A percentile compares a stretch with the other conserved stretches of the same genome.
Conservation (phyloP, 2,797 vertebrate genomes). For the Silurus lanzhouensis region DNA sequence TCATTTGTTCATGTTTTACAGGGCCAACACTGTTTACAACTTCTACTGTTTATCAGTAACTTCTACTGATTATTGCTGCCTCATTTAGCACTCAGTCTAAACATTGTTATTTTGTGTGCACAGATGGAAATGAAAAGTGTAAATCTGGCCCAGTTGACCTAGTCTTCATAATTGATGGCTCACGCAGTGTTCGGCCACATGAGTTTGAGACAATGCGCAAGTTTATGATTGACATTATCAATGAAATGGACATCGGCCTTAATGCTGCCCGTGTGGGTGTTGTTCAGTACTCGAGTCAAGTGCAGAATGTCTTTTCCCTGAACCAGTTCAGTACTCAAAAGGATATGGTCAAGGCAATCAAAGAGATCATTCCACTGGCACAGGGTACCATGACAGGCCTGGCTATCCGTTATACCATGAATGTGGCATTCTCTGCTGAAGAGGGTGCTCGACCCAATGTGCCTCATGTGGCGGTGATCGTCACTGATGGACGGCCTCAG, state of each 20-base stretch:
- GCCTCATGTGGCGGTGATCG: conserved; percentile 87
- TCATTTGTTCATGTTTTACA: background rate
- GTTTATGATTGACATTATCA: conserved; percentile 92
- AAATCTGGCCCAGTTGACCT: conserved; percentile 89
- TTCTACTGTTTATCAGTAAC: background rate
- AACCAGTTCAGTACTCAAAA: conserved; percentile 76
- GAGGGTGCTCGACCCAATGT: conserved; percentile 86
- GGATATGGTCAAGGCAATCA: conserved; percentile 88
- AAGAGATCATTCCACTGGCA: conserved; percentile 86
- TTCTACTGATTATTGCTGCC: background rate
- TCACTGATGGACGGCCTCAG: conserved; percentile 94
- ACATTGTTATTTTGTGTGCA: background rate
- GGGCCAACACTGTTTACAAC: background rate
- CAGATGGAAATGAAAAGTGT: conserved; percentile 79
- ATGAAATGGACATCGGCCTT: conserved; percentile 83
- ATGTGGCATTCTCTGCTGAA: conserved; percentile 82
- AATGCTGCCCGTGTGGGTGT: conserved; percentile 87
- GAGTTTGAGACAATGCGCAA: conserved; percentile 96
- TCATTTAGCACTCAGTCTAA: background rate
- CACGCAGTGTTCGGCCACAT: conserved; percentile 91
- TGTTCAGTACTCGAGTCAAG: conserved; percentile 97
- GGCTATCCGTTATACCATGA: conserved; percentile 93
- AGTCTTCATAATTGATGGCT: conserved; percentile 96
- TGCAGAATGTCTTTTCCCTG: conserved; percentile 93
- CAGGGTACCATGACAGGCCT: conserved; percentile 98